Conservation (phyloP, 2,888 invertebrate genomes). For the Halictus ligatus region DNA sequence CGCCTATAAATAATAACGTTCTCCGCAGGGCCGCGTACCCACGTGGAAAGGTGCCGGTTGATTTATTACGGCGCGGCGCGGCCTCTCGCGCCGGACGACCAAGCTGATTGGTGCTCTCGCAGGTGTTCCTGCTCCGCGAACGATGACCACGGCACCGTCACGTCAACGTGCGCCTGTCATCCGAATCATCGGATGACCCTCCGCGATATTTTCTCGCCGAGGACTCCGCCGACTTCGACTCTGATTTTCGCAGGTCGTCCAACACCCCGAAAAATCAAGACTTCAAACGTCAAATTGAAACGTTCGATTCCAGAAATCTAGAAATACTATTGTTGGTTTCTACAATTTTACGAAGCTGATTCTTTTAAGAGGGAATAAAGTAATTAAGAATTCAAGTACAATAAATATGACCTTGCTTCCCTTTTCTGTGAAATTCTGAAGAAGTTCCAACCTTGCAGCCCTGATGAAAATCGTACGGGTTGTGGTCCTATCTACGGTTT, state of each 20-base stretch:
- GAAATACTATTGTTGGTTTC: no score
- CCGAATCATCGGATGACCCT: slow-evolving; percentile 52
- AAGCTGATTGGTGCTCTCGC: slow-evolving; percentile 74
- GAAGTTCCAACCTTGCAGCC: no score
- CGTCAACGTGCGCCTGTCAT: slow-evolving; percentile 57
- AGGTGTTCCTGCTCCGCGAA: slow-evolving; percentile 69
- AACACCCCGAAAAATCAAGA: neutral
- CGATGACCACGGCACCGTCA: slow-evolving; percentile 59
- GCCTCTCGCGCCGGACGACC: slow-evolving; percentile 61
- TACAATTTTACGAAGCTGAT: no score
- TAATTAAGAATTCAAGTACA: no score
- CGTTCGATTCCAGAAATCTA: no score
- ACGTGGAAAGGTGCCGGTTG: slow-evolving; percentile 73
- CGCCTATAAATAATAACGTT: slow-evolving; percentile 77
- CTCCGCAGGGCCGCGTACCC: slow-evolving; percentile 61
- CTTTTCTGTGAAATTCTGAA: no score
- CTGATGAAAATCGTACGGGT: no score
- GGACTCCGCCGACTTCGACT: neutral
- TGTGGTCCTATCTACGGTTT: no score
- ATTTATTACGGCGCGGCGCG: slow-evolving; percentile 72
- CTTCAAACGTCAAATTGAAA: no score
- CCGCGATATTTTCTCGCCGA: neutral
- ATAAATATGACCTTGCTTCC: no score
- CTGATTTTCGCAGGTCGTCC: neutral
- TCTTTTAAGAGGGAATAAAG: no score